Base-by-base conservation (phyloP, 2,113 vertebrate species). In the Deroptyus accipitrinus region DNA sequence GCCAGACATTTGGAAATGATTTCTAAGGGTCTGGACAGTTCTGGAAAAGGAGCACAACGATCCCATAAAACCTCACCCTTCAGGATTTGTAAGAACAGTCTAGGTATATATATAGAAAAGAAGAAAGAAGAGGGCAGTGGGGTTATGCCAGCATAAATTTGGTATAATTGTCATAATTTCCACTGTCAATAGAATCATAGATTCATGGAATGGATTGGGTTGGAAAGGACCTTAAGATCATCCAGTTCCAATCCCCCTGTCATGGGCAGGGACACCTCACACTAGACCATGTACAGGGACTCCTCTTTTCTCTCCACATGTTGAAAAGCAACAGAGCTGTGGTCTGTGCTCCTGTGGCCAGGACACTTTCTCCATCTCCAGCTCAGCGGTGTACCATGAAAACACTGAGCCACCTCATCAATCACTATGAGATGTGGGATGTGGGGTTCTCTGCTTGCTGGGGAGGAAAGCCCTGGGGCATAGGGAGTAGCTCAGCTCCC, bases 381-480 rank as follows among this genome's bases (percentile, higher is more conserved):
- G 23, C 37, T 79, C 73, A 67, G 72, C 83, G 59, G 30, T 4
- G 1, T 41, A 13, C 12, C 30, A 28, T 33, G 49, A 73, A 63
- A 76, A 77, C 5, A 7, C 16, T 27, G 52, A 44, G 63, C 19
- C 24, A 17, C 27, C 17, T 66, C 46, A 48, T 52, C 37, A 42
- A 1, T 19, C 27, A 8, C 46, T 31, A 61, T 31, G 46, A 33
- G 48, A 28, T 12, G 9, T 1, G 7, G 27, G 25, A 51, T 39
- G n/a, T 0, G 0, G 18, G 37, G 7, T 55, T 91, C 66, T 57
- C 66, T 31, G 15, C n/a, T 54, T 0, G 0, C 41, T 48, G 24
- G 25, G 64, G 52, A 76, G 22, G 27, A 75, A 75, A 83, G 17
- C 17, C 25, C n/a, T n/a, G 62, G 17, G 31, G 28, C 52, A 54